phyloP scores from a whole-genome alignment of 2,113 vertebrate genomes.

The Sitta europaea region DNA sequence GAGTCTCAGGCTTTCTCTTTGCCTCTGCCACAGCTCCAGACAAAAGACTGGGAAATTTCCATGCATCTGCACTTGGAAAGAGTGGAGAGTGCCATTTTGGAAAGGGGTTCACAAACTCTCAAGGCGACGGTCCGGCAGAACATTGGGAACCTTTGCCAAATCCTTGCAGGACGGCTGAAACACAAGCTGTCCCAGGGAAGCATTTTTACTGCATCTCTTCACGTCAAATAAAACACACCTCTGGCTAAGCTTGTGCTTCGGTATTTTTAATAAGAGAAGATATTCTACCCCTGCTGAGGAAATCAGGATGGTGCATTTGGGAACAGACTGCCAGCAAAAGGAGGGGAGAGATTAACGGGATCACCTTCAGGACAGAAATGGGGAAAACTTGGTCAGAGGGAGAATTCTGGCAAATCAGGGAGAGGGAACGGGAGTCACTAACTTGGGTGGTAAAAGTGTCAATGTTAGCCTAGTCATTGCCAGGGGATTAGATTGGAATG shows the following conservation, averaged over 20 bases:
- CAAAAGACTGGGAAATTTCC: conserved; percentile 6
- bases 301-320: not conserved
- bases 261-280: conserved; percentile 36
- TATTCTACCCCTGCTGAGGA: conserved; percentile 31
- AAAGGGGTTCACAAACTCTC: conserved; percentile 42
- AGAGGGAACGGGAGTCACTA: not conserved
- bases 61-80: not conserved
- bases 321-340: not conserved
- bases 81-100: conserved; percentile 18
- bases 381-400: not conserved
- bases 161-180: not conserved
- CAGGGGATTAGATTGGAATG: not conserved
- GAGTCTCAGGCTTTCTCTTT: not conserved
- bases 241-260: conserved; percentile 10
- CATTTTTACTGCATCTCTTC: conserved; percentile 13
- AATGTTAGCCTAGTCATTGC: not conserved
- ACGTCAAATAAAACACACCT: conserved; percentile 28
- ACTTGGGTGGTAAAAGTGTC: conserved; percentile 12
- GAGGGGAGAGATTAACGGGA: not conserved
- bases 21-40: not conserved
- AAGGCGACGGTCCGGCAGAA: not conserved
- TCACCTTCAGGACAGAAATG: not conserved
- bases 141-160: not conserved
- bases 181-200: conserved; percentile 11
- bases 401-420: not conserved